Evolutionary conservation across 2,113 vertebrate species (phyloP).

Genomic region (Pachycephala philippinensis): DNA sequence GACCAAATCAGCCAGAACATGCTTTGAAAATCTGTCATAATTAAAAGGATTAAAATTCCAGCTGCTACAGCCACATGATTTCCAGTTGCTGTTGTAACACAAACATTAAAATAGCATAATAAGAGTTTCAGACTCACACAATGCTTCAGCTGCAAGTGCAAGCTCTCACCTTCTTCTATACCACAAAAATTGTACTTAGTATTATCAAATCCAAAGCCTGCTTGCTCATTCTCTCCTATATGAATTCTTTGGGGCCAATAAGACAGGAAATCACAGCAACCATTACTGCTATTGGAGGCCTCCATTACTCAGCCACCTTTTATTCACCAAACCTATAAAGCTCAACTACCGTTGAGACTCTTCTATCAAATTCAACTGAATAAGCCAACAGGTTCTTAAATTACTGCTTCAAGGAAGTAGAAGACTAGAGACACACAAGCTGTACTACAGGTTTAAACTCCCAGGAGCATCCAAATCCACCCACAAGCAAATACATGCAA

Average conservation of each 20-base stretch:
- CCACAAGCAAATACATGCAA: constrained; percentile 24
- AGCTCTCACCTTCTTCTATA: neutral
- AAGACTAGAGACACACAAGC: neutral
- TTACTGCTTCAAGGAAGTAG: constrained; percentile 1
- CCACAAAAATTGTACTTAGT: neutral
- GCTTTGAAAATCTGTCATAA: constrained; percentile 64
- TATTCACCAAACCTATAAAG: neutral
- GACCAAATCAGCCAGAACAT: constrained; percentile 59
- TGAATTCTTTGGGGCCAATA: neutral
- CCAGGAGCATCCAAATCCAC: neutral
- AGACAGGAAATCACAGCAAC: neutral
- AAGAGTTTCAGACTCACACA: constrained; percentile 17
- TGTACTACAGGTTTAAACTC: constrained; percentile 33
- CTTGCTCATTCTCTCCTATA: neutral
- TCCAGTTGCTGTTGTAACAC: constrained; percentile 52
- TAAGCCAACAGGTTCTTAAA: neutral
- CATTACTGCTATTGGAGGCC: neutral
- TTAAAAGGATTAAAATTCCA: constrained; percentile 67
- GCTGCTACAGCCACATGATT: constrained; percentile 56
- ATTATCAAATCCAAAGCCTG: neutral
- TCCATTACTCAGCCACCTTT: neutral
- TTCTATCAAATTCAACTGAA: neutral
- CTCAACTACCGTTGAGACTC: neutral
- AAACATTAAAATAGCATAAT: constrained; percentile 56
- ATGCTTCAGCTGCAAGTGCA: neutral